phyloP scores from a whole-genome alignment of 1,140 invertebrate species.

The Linepithema humile region DNA sequence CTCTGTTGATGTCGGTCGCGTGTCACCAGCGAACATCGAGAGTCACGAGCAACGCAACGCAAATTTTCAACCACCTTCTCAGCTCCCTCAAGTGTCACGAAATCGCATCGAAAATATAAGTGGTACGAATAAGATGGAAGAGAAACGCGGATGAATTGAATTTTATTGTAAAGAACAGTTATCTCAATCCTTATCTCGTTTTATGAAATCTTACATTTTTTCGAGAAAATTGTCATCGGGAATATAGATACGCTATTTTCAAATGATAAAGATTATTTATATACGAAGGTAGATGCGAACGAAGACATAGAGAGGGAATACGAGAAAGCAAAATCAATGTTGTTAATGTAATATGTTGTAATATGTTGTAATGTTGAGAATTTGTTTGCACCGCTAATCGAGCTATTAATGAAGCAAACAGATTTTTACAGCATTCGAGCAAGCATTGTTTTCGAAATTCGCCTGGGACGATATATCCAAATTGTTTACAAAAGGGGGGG shows the following conservation, averaged over 20 bases:
- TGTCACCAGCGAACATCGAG: slow-evolving; percentile 66
- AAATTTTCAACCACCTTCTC: slow-evolving; percentile 53
- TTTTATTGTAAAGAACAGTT: neutral
- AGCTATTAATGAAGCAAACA: slow-evolving; percentile 37
- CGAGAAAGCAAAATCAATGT: neutral
- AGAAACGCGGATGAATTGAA: neutral
- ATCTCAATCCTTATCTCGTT: neutral
- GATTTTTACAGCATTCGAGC: slow-evolving; percentile 23
- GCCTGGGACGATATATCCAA: neutral
- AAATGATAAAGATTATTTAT: neutral
- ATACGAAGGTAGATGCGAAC: neutral
- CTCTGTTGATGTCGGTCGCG: slow-evolving; percentile 73
- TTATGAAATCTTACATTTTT: neutral
- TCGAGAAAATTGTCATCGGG: neutral
- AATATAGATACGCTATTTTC: neutral
- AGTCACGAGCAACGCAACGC: slow-evolving; percentile 54
- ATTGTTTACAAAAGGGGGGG: slow-evolving; percentile 2
- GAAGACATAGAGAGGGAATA: neutral
- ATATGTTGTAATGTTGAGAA: too few relatives aligned
- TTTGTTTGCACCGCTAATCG: slow-evolving; percentile 35
- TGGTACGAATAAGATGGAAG: neutral
- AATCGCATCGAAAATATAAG: neutral
- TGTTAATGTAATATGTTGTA: neutral
- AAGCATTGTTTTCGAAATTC: slow-evolving; percentile 4
- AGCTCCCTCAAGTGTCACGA: slow-evolving; percentile 31